These are phyloP conservation scores for Microcebus griseorufus DNA, from an alignment of 2,113 vertebrate genomes.

Conservation along the genomic window DNA sequence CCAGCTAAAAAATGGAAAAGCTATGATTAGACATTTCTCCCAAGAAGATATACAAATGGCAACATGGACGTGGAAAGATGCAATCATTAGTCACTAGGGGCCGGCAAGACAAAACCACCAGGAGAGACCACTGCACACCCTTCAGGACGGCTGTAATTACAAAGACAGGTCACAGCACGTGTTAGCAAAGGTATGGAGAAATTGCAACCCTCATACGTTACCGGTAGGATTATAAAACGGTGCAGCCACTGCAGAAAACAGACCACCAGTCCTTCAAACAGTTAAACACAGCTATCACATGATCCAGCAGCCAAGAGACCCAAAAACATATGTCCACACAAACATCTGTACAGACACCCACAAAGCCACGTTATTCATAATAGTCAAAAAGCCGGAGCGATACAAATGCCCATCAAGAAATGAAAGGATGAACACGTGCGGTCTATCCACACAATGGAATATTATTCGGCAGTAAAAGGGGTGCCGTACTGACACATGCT, in stretches of 20 bases:
- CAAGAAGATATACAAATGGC: background rate
- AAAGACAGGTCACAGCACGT: background rate
- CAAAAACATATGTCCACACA: background rate
- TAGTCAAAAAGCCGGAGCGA: too few relatives aligned
- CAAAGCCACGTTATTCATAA: background rate
- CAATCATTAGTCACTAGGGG: fast-evolving
- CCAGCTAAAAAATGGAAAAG: background rate
- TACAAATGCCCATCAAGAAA: background rate
- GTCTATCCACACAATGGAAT: fast-evolving
- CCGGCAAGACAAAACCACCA: background rate
- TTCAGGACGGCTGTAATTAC: fast-evolving
- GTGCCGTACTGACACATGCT: fast-evolving
- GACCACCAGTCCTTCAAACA: background rate
- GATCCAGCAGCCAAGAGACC: background rate
- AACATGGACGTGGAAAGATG: fast-evolving
- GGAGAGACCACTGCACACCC: too few relatives aligned
- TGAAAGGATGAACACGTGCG: fast-evolving
- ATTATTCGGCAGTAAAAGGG: background rate
- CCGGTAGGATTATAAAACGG: background rate
- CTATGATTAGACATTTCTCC: fast-evolving
- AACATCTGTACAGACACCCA: too few relatives aligned
- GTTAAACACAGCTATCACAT: fast-evolving
- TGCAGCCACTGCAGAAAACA: background rate
- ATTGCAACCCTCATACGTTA: too few relatives aligned
- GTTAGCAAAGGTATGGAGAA: background rate